Percentiles rank a stretch among this genome's conserved stretches.
phyloP scores from a whole-genome alignment of 2,797 vertebrate genomes.

The Buphagus erythrorhynchus region DNA sequence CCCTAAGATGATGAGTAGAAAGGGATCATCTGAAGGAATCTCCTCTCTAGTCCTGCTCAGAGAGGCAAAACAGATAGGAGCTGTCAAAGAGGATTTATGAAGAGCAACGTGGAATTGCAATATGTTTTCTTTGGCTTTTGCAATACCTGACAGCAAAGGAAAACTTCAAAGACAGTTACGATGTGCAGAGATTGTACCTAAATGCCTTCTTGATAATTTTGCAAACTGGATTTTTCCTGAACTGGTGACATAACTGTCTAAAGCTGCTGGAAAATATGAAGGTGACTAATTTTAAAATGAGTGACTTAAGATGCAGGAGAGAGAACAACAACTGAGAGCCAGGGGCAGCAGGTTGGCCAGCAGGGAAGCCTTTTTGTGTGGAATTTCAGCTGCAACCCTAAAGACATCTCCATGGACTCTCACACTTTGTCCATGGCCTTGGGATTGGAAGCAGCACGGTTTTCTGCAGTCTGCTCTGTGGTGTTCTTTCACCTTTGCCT shows the following conservation, averaged over 20 bases:
- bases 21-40: neutral
- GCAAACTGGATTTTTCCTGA: neutral
- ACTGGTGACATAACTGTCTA: neutral
- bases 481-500: neutral
- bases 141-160: neutral
- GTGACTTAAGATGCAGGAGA: neutral
- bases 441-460: fast-evolving
- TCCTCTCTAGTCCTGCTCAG: neutral
- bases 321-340: neutral
- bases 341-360: neutral
- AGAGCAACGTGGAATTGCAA: neutral
- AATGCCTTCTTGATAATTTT: neutral
- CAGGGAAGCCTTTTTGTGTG: neutral
- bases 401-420: neutral
- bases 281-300: neutral
- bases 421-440: fast-evolving
- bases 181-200: neutral
- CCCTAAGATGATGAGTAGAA: neutral
- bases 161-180: neutral
- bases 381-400: neutral
- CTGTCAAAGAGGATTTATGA: neutral
- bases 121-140: neutral
- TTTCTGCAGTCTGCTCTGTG: neutral
- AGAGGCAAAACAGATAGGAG: neutral
- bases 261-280: neutral